Percentiles rank a stretch among this genome's conserved stretches.
Conservation (phyloP, 2,888 invertebrate genomes). For the Chrysina gloriosa region DNA sequence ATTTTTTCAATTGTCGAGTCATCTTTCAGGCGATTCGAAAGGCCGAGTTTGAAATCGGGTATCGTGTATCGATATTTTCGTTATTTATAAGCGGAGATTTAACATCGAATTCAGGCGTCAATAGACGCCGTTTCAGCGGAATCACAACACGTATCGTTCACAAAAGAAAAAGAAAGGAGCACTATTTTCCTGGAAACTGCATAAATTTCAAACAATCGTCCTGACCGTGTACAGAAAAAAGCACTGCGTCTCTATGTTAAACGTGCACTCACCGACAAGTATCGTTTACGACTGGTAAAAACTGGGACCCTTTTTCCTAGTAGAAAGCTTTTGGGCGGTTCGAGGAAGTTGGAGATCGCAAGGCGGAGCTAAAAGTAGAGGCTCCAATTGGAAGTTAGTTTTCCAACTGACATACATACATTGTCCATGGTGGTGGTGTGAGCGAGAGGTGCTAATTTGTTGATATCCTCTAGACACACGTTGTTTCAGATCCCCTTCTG, state of each 20-base stretch:
- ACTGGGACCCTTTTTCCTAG: slow-evolving; percentile 55
- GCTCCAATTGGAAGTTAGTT: slow-evolving; percentile 51
- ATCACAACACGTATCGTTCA: slow-evolving; percentile 31
- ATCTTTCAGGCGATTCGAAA: too few relatives aligned
- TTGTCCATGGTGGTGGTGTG: slow-evolving; percentile 39
- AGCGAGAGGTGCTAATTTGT: slow-evolving; percentile 57
- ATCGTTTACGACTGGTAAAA: slow-evolving; percentile 42
- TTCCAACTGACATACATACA: slow-evolving; percentile 41
- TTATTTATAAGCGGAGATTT: too few relatives aligned
- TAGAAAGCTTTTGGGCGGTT: slow-evolving; percentile 56
- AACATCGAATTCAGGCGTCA: too few relatives aligned
- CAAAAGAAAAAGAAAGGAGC: slow-evolving; percentile 7
- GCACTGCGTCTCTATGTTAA: slow-evolving; percentile 31
- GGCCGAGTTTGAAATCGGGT: too few relatives aligned
- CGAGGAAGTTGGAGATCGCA: slow-evolving; percentile 54
- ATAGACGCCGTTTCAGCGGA: not conserved
- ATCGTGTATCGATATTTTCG: too few relatives aligned
- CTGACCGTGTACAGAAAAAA: slow-evolving; percentile 15
- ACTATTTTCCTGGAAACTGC: not conserved
- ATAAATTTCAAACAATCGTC: not conserved
- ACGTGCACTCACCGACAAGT: slow-evolving; percentile 49
- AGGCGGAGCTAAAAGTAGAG: slow-evolving; percentile 53
- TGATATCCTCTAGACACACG: slow-evolving; percentile 48
- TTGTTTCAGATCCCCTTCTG: slow-evolving; percentile 37
- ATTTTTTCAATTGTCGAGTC: too few relatives aligned